Evolutionary conservation across 2,113 vertebrate genomes (phyloP), one percentile per base, ranked within the genome.

Genomic region (Toxotes jaculatrix): DNA sequence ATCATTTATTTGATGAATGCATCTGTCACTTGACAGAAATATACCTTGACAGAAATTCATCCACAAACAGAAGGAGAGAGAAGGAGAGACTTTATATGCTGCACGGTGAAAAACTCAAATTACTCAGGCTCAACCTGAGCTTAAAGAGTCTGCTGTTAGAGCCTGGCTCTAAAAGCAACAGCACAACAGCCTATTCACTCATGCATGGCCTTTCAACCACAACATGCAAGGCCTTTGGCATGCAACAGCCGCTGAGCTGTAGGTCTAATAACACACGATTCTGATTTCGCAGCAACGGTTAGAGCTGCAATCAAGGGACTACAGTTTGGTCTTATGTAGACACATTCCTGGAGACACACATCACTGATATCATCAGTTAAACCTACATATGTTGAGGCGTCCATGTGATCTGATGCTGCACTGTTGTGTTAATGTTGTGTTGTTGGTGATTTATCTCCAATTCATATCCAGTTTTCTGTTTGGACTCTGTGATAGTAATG

Each of bases 151-250:
- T 36, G 75, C 70, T 83, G 82, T 80, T 69, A 70, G 51, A 57
- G 19, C 16, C 49, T 38, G 53, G 5, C 73, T 80, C 45, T 77
- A 74, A 89, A 86, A 86, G 83, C 87, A 70, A 66, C 71, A 70
- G 61, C 74, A 79, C 59, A 84, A 61, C 67, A 65, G 53, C 67
- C 59, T 65, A 61, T 43, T 78, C 78, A 68, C 49, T 92, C 87
- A 90, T 87, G 79, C 73, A 68, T 77, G 17, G 53, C 56, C 64
- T 69, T 63, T 83, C 87, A 85, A 72, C 55, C 60, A 49, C 43
- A 74, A 77, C 87, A 87, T 89, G 85, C 87, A 63, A 87, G 12
- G 80, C 42, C 81, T 67, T 77, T 82, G 71, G 49, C 84, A 86
- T 75, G 82, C 80, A 67, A 75, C 65, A 40, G 42, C 70, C n/a